These are phyloP conservation scores for Brachypteracias leptosomus DNA, from an alignment of 2,113 vertebrate genomes.

Conservation along the genomic window DNA sequence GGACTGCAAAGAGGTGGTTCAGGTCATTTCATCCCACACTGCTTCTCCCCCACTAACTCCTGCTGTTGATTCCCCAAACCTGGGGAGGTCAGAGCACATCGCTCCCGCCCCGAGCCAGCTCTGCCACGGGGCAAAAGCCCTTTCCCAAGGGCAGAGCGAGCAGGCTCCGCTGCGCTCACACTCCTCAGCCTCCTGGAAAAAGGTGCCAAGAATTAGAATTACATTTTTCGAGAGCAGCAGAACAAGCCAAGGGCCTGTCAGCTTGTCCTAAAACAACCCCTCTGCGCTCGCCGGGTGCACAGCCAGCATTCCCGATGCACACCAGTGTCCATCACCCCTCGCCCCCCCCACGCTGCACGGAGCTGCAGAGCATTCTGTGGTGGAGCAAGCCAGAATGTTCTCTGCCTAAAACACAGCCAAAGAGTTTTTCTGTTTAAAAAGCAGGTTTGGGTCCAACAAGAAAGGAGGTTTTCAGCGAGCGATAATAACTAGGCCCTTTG, in stretches of 20 bases:
- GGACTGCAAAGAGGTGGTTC: background rate
- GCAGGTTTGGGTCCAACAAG: conserved; percentile 31
- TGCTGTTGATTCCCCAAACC: background rate
- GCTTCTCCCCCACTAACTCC: background rate
- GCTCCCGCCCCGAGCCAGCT: background rate
- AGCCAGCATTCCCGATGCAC: conserved; percentile 45
- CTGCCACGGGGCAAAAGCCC: background rate
- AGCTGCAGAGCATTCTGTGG: background rate
- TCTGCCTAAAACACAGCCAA: conserved; percentile 16
- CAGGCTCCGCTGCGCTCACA: background rate
- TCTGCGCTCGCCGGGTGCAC: background rate
- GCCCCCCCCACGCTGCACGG: background rate
- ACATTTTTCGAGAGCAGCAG: conserved; percentile 43
- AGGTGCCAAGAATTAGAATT: conserved; percentile 53
- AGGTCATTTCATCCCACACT: fast-evolving
- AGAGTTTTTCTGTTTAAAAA: conserved; percentile 16
- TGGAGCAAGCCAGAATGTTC: background rate
- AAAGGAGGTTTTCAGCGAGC: background rate
- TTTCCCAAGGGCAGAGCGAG: conserved; percentile 24
- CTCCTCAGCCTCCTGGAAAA: conserved; percentile 3
- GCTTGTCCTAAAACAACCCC: conserved; percentile 65
- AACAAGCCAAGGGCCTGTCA: conserved; percentile 61
- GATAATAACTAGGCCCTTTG: conserved; percentile 16
- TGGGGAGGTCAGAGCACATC: background rate
- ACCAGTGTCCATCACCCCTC: background rate